Percentiles rank a stretch among this genome's conserved stretches.
Evolutionary conservation across 2,113 vertebrate species (phyloP).

Genomic region (Laterallus jamaicensis): DNA sequence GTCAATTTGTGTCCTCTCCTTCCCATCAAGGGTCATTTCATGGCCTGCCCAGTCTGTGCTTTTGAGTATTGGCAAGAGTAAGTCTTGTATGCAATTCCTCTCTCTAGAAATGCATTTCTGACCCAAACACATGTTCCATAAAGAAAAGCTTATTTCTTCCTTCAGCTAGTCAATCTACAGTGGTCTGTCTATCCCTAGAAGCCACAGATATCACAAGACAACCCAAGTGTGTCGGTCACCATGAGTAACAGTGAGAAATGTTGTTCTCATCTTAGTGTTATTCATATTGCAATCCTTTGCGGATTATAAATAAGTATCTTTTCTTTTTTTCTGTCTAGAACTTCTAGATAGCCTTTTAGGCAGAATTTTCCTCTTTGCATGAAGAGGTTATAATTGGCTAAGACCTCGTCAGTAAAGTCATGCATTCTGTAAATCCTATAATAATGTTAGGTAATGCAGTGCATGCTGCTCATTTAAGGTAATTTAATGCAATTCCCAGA

Average conservation of each 20-base stretch:
- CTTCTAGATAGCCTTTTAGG: background rate
- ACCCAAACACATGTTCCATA: background rate
- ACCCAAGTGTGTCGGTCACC: background rate
- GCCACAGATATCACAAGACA: background rate
- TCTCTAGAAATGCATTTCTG: background rate
- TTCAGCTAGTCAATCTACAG: background rate
- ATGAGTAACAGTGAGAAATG: background rate
- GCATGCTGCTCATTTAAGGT: background rate
- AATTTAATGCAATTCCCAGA: slow-evolving; percentile 1
- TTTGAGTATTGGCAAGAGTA: background rate
- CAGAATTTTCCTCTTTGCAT: background rate
- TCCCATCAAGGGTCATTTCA: background rate
- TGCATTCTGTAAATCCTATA: slow-evolving; percentile 19
- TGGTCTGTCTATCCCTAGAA: background rate
- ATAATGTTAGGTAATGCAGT: background rate
- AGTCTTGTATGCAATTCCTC: background rate
- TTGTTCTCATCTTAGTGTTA: background rate
- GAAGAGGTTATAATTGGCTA: background rate
- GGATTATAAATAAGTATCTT: background rate
- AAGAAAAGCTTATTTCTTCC: background rate
- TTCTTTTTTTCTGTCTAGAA: background rate
- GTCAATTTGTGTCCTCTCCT: background rate
- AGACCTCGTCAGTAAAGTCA: background rate
- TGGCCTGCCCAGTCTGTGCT: background rate
- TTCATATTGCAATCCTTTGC: background rate